A percentile compares a stretch with the other conserved stretches of the same genome.
phyloP scores from a whole-genome alignment of 2,888 invertebrate genomes.

The Euproctis similis region DNA sequence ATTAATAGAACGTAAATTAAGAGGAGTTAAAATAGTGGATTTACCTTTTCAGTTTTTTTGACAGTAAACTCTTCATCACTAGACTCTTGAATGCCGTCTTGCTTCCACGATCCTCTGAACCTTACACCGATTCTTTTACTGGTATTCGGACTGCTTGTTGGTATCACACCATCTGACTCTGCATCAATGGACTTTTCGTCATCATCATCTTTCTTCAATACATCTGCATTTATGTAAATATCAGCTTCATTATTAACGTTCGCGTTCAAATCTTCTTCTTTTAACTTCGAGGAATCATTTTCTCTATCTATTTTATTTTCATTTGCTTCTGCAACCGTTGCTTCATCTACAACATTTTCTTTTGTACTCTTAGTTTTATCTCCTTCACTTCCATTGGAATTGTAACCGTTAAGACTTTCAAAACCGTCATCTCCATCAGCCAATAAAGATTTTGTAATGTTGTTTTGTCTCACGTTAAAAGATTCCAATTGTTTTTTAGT shows the following conservation, averaged over 20 bases:
- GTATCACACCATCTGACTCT: conserved; percentile 51
- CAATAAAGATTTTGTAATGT: conserved; percentile 38
- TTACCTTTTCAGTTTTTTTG: conserved; percentile 59
- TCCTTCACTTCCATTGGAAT: conserved; percentile 80
- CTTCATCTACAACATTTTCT: conserved; percentile 12
- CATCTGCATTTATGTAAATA: conserved; percentile 13
- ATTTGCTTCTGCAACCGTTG: conserved; percentile 30
- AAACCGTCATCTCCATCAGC: conserved; percentile 86
- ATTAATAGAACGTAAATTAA: too few relatives aligned
- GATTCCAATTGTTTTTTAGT: conserved; percentile 66
- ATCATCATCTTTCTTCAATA: conserved; percentile 59
- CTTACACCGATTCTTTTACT: conserved; percentile 54
- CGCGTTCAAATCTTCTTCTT: conserved; percentile 10
- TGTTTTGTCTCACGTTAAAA: conserved; percentile 54
- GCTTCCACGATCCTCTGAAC: conserved; percentile 57
- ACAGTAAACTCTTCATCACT: conserved; percentile 54
- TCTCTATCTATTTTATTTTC: conserved; percentile 29
- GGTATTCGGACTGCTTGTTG: conserved; percentile 44
- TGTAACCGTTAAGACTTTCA: conserved; percentile 89
- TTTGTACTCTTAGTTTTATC: conserved; percentile 35
- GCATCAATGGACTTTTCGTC: conserved; percentile 55
- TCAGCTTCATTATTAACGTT: conserved; percentile 7
- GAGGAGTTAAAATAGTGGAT: conserved; percentile 2
- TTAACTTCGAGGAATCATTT: conserved; percentile 2
- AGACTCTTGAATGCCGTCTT: conserved; percentile 43